Evolutionary conservation across 2,113 vertebrate genomes (phyloP).

Genomic region (Cettia cetti): DNA sequence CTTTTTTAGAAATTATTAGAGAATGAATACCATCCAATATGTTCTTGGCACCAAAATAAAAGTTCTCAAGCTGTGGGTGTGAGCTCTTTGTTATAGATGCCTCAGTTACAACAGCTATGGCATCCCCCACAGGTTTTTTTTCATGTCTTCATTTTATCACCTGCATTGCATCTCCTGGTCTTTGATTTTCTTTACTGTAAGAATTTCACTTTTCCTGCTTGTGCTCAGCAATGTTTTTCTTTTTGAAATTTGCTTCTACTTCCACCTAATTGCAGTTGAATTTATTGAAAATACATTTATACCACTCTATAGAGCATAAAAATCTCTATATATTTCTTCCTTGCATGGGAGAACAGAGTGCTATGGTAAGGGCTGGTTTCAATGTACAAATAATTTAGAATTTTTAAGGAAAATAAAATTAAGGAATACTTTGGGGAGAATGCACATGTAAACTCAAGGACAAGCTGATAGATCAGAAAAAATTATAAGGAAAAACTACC

Average conservation of each 20-base stretch:
- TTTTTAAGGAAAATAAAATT: background rate
- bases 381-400: background rate
- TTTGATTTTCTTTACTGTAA: background rate
- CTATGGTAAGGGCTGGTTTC: background rate
- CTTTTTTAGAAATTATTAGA: background rate
- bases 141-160: background rate
- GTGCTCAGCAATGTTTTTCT: background rate
- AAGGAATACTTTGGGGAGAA: background rate
- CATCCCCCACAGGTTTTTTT: background rate
- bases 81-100: background rate
- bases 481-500: background rate
- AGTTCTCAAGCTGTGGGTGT: background rate
- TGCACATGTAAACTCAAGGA: rapidly evolving
- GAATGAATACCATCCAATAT: background rate
- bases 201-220: background rate
- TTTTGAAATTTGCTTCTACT: background rate
- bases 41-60: background rate
- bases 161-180: background rate
- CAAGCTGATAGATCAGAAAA: background rate
- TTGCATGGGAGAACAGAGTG: background rate
- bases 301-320: background rate
- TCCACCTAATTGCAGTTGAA: background rate
- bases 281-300: background rate
- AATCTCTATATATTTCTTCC: background rate
- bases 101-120: background rate